Conservation (phyloP, 2,113 vertebrate genomes). For the Heterotis niloticus region DNA sequence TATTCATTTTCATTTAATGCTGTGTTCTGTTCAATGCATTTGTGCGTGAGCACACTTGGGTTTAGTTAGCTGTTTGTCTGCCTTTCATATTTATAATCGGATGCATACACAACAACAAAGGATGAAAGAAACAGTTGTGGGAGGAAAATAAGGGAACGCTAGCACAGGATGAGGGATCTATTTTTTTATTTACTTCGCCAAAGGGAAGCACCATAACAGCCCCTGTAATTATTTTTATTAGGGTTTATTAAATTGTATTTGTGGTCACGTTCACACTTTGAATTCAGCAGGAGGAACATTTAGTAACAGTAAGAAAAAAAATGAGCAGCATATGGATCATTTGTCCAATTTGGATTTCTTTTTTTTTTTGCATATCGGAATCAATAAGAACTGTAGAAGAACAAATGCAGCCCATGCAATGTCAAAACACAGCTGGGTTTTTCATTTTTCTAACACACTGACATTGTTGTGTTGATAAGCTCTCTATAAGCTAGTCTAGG, state of each 20-base stretch:
- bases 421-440: no score
- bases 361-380: no score
- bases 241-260: no score
- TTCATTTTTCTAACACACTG: no score
- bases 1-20: not conserved
- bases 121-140: not conserved
- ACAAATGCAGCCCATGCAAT: no score
- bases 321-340: not conserved
- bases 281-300: slow-evolving; percentile 14
- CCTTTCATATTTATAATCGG: not conserved
- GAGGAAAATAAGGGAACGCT: not conserved
- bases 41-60: not conserved
- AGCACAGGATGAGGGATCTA: no score
- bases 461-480: no score
- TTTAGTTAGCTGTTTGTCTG: not conserved
- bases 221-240: no score
- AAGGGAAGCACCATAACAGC: not conserved
- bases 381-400: no score
- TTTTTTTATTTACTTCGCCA: not conserved
- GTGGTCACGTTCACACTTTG: no score
- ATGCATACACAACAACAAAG: slow-evolving; percentile 7
- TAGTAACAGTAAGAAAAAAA: not conserved
- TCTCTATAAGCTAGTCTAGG: no score
- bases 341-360: no score
- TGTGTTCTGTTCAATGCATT: not conserved